These are phyloP conservation scores for Garra rufa DNA, from an alignment of 2,113 vertebrate species.

Conservation along the genomic window DNA sequence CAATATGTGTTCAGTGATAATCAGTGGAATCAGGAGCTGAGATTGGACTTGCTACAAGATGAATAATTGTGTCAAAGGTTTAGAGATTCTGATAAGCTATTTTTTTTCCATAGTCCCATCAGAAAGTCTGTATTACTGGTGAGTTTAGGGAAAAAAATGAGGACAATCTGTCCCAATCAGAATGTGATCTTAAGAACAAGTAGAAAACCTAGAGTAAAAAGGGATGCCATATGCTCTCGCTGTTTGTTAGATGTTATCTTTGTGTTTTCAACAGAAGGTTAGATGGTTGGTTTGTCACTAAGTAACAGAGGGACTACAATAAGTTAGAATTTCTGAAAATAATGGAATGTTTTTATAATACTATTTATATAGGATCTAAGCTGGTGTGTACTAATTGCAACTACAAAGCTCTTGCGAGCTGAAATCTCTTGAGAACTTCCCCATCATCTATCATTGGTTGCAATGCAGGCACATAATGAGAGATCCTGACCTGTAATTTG, in stretches of 20 bases:
- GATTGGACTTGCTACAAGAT: background rate
- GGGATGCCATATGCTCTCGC: background rate
- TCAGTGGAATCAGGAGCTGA: background rate
- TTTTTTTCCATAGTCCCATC: background rate
- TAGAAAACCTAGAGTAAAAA: background rate
- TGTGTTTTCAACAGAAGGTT: background rate
- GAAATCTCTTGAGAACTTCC: background rate
- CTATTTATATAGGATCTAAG: background rate
- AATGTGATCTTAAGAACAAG: background rate
- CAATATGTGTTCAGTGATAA: conserved; percentile 19
- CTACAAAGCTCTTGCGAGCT: background rate
- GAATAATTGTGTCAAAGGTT: background rate
- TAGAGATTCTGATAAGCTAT: background rate
- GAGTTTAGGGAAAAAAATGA: background rate
- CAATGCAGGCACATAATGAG: conserved; percentile 18
- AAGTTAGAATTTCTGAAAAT: background rate
- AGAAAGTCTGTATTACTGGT: background rate
- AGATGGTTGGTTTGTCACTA: background rate
- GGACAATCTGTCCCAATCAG: background rate
- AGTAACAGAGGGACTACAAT: background rate
- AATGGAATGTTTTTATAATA: background rate
- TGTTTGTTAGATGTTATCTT: background rate
- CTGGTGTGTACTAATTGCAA: conserved; percentile 3
- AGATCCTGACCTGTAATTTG: conserved; percentile 15
- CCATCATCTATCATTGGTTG: background rate